A percentile compares a stretch with the other conserved stretches of the same genome.
These are phyloP conservation scores for Barnardius zonarius DNA, from an alignment of 2,113 vertebrate species.

Conservation along the genomic window DNA sequence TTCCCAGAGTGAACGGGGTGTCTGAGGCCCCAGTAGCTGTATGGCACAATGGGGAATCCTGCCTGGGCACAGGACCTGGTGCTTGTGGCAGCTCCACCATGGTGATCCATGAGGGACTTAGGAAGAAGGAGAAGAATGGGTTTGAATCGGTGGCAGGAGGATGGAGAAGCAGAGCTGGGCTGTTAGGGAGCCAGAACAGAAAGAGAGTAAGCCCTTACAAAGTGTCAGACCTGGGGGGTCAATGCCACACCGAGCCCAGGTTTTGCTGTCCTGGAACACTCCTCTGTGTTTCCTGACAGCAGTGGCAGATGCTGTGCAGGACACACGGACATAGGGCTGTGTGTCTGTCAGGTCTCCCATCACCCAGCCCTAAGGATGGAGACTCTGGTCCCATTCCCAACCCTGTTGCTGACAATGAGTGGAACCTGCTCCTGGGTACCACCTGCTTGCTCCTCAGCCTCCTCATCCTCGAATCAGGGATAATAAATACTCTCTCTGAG, in stretches of 20 bases:
- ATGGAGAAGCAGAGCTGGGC: not conserved
- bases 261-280: not conserved
- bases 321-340: not conserved
- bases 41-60: not conserved
- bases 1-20: accelerated
- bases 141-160: not conserved
- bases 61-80: not conserved
- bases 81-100: not conserved
- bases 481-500: not conserved
- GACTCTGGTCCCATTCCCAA: not conserved
- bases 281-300: not conserved
- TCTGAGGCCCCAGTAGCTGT: not conserved
- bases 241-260: not conserved
- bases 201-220: not conserved
- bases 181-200: not conserved
- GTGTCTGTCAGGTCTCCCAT: accelerated
- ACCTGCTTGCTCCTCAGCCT: not conserved
- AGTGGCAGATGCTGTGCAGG: not conserved
- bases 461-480: not conserved
- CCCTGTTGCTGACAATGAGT: accelerated
- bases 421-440: not conserved
- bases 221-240: not conserved
- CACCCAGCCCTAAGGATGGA: not conserved
- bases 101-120: not conserved
- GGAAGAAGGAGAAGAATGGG: no score